Base-by-base conservation (phyloP, 1,140 invertebrate species). In the Hyphantria cunea region DNA sequence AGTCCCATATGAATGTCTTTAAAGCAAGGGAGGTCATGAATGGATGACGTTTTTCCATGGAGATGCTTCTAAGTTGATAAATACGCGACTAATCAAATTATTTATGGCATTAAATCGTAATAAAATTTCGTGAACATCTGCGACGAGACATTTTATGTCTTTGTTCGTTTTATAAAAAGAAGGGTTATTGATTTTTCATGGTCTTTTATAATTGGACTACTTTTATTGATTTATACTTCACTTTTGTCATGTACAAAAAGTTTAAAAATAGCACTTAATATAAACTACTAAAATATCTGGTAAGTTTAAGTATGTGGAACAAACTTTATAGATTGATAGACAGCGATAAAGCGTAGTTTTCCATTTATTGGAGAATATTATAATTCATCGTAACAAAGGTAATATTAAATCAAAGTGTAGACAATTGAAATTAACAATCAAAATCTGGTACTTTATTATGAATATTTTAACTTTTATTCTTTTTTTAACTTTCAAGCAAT, bases 71-170 rank as follows among this genome's bases (percentile, higher is more conserved):
- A 73, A 79, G 79, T 84, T 89, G 87, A 90, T 90, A 89, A 86
- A 89, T 89, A 89, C 80, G 86, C 61, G 79, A 84, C 87, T 90
- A 90, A 90, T 90, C 87, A 85, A 89, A 90, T 90, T 90, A 89
- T 89, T 88, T 89, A 90, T 87, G 86, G 87, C 73, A 84, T 85
- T 82, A 85, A 85, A 87, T 82, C 72, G 75, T 78, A 76, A 90
- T 86, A 85, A 86, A 84, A 81, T 33, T 42, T 49, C 47, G 54
- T 58, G 64, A 64, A 74, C 86, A 89, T 78, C 82, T 87, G 84
- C 74, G 17, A 3, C 14, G 11, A 4, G 34, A 31, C 14, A 13
- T 58, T 58, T 84, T 68, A 58, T 14, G 63, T 51, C 37, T 66
- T 62, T 12, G 34, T 31, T 34, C 17, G 11, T 45, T 17, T 69